phyloP scores from a whole-genome alignment of 2,113 vertebrate genomes.

The Petaurus breviceps region DNA sequence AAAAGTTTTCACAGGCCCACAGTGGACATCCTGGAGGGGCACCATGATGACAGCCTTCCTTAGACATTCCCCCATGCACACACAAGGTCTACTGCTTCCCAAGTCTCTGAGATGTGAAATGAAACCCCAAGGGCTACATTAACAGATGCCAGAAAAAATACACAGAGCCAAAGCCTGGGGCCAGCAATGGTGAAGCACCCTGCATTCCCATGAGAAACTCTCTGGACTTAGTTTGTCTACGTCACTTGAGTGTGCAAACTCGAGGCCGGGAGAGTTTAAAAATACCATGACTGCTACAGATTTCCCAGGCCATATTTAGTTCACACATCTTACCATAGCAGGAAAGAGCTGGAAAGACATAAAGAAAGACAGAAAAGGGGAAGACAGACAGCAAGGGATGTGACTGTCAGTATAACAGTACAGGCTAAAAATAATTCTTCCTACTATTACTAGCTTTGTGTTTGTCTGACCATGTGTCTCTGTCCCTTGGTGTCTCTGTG shows the following conservation, averaged over 20 bases:
- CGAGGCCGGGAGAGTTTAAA: conserved; percentile 79
- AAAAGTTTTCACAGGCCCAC: accelerated
- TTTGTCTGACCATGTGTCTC: not conserved
- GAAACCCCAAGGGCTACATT: not conserved
- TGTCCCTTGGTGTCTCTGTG: not conserved
- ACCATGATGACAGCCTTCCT: accelerated
- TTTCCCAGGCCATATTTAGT: conserved; percentile 89
- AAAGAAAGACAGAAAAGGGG: conserved; percentile 61
- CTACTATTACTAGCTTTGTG: not conserved
- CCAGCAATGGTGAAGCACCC: conserved; percentile 55
- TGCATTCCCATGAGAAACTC: conserved; percentile 91
- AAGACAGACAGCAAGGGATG: conserved; percentile 56
- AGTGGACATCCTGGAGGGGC: not conserved
- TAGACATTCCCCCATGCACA: not conserved
- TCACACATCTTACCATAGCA: conserved; percentile 68
- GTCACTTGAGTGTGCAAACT: conserved; percentile 78
- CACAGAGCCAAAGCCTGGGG: conserved; percentile 16
- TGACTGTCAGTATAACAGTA: conserved; percentile 39
- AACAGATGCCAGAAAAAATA: conserved; percentile 48
- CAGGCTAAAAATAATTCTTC: conserved; percentile 82
- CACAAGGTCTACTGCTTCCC: conserved; percentile 58
- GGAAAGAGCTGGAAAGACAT: conserved; percentile 79
- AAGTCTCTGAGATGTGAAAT: conserved; percentile 45
- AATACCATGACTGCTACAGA: conserved; percentile 80
- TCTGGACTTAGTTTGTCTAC: conserved; percentile 62